A percentile compares a stretch with the other conserved stretches of the same genome.
phyloP scores from a whole-genome alignment of 2,888 invertebrate genomes.

The Dynastes hyllus region DNA sequence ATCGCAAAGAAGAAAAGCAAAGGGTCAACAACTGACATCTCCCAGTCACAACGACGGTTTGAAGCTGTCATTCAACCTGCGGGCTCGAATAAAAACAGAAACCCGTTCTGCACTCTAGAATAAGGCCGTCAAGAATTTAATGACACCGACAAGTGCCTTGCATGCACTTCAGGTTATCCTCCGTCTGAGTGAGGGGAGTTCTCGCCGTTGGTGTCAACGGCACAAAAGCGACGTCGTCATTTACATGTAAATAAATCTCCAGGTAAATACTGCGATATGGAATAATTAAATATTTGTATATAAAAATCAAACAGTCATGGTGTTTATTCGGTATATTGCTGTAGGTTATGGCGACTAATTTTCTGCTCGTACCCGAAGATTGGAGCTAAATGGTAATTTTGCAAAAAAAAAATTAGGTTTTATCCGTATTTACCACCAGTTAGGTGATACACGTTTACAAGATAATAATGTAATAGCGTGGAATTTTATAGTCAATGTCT shows the following conservation, averaged over 20 bases:
- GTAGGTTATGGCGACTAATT: background rate
- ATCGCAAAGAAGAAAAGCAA: background rate
- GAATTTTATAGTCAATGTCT: too few species aligned
- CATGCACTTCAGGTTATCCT: constrained; percentile 34
- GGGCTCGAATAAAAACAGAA: constrained; percentile 32
- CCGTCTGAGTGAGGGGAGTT: constrained; percentile 1
- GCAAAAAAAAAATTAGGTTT: too few species aligned
- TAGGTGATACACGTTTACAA: too few species aligned
- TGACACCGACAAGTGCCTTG: constrained; percentile 46
- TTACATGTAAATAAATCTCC: background rate
- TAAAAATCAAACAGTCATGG: background rate
- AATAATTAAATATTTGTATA: constrained; percentile 46
- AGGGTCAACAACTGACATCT: constrained; percentile 14
- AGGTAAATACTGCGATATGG: background rate
- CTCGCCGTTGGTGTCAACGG: constrained; percentile 1
- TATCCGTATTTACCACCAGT: too few species aligned
- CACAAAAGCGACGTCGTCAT: constrained; percentile 1
- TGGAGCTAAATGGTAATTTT: too few species aligned
- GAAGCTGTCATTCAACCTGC: constrained; percentile 43
- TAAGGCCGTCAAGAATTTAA: constrained; percentile 42
- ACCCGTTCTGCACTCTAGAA: constrained; percentile 37
- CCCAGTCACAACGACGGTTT: background rate
- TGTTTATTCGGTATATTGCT: constrained; percentile 1
- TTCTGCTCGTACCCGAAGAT: too few species aligned
- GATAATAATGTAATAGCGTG: too few species aligned